Evolutionary conservation across 2,888 invertebrate genomes (phyloP).

Genomic region (Eupithecia exiguata): DNA sequence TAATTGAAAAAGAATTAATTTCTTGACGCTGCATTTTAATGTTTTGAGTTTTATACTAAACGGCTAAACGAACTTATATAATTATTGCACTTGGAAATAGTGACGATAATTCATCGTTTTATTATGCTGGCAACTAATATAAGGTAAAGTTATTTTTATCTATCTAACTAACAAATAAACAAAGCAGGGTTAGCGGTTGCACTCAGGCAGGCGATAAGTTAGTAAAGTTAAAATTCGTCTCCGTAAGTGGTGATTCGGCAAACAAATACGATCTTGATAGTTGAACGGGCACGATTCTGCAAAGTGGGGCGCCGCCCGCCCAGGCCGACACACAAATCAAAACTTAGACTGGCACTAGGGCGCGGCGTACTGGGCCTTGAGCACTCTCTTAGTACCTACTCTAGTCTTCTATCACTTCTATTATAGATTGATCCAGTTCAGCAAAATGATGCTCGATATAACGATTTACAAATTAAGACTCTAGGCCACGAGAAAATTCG

Average conservation of each 20-base stretch:
- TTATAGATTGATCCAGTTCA: background rate
- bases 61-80: conserved; percentile 26
- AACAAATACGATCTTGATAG: conserved; percentile 30
- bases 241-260: conserved; percentile 23
- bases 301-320: conserved; percentile 16
- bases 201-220: background rate
- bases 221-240: conserved; percentile 11
- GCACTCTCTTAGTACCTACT: background rate
- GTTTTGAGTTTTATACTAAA: conserved; percentile 46
- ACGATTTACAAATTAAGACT: background rate
- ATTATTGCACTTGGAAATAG: conserved; percentile 15
- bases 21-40: conserved; percentile 46
- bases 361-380: conserved; percentile 7
- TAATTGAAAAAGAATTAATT: conserved; percentile 49
- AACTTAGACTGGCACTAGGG: conserved; percentile 16
- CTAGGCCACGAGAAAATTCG: background rate
- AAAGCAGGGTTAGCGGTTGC: background rate
- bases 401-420: background rate
- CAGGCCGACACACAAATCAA: conserved; percentile 14
- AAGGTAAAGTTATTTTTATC: background rate
- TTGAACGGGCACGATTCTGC: conserved; percentile 14
- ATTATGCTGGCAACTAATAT: background rate
- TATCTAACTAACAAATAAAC: background rate
- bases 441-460: background rate
- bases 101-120: background rate